Conservation (phyloP, 1,140 invertebrate genomes). For the Bombus picipes region DNA sequence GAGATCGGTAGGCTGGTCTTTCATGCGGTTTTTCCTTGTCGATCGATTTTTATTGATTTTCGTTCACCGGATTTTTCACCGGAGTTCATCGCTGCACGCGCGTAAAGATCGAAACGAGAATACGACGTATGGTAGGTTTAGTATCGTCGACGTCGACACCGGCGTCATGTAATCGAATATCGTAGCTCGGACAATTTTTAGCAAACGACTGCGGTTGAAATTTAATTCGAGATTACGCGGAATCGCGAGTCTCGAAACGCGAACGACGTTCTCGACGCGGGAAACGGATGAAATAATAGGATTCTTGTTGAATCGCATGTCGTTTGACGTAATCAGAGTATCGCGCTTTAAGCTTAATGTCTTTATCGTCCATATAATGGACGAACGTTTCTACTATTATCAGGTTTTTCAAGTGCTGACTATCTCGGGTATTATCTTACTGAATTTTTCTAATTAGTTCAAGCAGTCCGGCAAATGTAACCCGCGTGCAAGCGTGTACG, state of each 20-base stretch:
- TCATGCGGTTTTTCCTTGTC: neutral
- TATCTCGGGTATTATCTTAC: neutral
- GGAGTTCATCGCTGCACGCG: neutral
- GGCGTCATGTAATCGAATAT: slow-evolving; percentile 27
- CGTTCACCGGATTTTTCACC: neutral
- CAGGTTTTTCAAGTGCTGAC: neutral
- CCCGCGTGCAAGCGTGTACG: neutral
- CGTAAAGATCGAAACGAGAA: neutral
- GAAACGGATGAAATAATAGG: neutral
- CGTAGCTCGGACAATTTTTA: slow-evolving; percentile 8
- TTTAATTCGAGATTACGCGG: slow-evolving; percentile 20
- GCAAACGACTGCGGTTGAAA: slow-evolving; percentile 17
- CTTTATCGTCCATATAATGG: neutral
- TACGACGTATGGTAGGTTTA: too few species aligned
- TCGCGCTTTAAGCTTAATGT: neutral
- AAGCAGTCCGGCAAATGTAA: neutral
- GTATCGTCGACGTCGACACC: neutral
- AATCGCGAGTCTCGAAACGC: neutral
- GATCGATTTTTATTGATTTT: too few species aligned
- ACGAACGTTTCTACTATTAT: too few species aligned
- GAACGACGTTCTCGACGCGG: too few species aligned
- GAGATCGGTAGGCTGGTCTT: neutral
- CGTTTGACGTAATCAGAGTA: neutral
- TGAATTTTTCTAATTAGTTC: neutral
- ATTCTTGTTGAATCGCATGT: neutral